These are phyloP conservation scores for Acanthochromis polyacanthus DNA, from an alignment of 2,113 vertebrate genomes.

Conservation along the genomic window DNA sequence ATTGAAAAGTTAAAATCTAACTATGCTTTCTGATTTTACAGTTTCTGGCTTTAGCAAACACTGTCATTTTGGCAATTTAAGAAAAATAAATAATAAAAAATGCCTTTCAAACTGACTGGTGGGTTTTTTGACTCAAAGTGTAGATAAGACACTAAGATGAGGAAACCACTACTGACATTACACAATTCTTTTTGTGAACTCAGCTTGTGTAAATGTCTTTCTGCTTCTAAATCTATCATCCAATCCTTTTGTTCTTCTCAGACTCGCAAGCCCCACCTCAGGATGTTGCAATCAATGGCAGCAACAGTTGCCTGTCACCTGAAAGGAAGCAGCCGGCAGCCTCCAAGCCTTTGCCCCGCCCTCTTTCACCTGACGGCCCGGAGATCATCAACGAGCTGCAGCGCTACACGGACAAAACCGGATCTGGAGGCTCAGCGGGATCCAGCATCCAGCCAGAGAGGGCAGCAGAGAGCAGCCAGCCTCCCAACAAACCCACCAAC, in stretches of 20 bases:
- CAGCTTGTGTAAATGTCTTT: background rate
- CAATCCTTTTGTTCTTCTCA: constrained; percentile 57
- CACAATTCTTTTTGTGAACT: background rate
- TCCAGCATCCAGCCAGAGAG: constrained; percentile 46
- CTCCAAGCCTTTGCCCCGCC: constrained; percentile 85
- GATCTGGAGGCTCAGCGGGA: constrained; percentile 67
- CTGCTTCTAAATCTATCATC: background rate
- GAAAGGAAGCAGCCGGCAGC: constrained; percentile 80
- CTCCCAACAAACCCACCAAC: constrained; percentile 62
- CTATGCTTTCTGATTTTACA: too few species aligned
- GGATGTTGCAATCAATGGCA: constrained; percentile 69
- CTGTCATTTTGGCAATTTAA: too few species aligned
- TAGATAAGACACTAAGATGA: too few species aligned
- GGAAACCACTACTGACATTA: background rate
- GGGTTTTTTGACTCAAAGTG: too few species aligned
- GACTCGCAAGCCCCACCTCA: constrained; percentile 83
- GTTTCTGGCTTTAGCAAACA: too few species aligned
- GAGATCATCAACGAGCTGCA: constrained; percentile 95
- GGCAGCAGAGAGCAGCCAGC: constrained; percentile 39
- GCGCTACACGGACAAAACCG: constrained; percentile 86
- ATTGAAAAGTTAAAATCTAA: too few species aligned
- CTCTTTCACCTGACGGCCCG: constrained; percentile 91
- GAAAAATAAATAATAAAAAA: too few species aligned
- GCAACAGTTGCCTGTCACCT: constrained; percentile 87
- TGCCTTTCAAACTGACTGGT: too few species aligned